Conservation (phyloP, 2,113 vertebrate species). For the Pachycephala philippinensis region DNA sequence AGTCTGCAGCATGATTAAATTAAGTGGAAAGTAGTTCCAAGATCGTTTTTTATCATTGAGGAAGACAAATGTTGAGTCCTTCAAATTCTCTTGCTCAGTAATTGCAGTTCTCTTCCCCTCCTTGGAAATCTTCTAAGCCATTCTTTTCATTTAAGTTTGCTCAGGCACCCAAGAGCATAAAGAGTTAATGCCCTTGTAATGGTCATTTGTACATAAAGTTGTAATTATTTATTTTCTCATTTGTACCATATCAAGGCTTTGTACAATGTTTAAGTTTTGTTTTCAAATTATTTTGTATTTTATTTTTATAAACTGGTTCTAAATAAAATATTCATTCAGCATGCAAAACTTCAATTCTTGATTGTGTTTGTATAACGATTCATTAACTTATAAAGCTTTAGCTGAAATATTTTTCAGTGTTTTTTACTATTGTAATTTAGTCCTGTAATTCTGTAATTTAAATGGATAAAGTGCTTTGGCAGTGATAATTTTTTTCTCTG, state of each 20-base stretch:
- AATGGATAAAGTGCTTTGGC: neutral
- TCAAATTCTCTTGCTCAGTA: neutral
- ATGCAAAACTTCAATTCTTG: slow-evolving; percentile 81
- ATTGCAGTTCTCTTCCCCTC: neutral
- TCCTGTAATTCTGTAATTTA: neutral
- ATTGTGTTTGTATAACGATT: slow-evolving; percentile 38
- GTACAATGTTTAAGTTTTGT: slow-evolving; percentile 94
- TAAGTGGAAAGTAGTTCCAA: neutral
- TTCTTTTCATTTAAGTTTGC: slow-evolving; percentile 57
- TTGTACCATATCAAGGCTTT: slow-evolving; percentile 98
- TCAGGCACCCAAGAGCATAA: slow-evolving; percentile 66
- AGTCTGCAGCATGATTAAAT: neutral
- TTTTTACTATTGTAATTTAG: neutral
- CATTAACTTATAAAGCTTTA: neutral
- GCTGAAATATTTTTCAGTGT: neutral
- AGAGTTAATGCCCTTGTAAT: slow-evolving; percentile 69
- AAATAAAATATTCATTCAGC: slow-evolving; percentile 98
- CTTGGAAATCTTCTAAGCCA: slow-evolving; percentile 4
- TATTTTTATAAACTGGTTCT: slow-evolving; percentile 99
- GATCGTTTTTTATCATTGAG: neutral
- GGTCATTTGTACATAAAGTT: slow-evolving; percentile 90
- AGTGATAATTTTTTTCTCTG: neutral
- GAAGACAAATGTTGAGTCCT: neutral
- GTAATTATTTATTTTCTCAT: slow-evolving; percentile 98
- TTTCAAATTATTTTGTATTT: slow-evolving; percentile 99